phyloP scores from a whole-genome alignment of 2,888 invertebrate species.

The Eilema sororculum region DNA sequence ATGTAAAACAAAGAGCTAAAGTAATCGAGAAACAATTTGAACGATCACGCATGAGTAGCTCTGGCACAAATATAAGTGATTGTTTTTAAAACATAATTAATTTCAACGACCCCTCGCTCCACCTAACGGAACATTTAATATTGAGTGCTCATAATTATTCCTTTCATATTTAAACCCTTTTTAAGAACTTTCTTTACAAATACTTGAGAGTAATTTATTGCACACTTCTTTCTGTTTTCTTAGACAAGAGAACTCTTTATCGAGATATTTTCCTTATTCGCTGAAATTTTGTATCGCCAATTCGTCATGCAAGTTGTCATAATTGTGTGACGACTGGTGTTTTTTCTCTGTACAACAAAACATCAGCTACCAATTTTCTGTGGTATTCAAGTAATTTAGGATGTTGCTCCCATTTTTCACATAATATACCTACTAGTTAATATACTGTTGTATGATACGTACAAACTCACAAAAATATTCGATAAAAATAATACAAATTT shows the following conservation, averaged over 20 bases:
- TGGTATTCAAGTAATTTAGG: neutral
- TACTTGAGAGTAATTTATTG: conserved; percentile 65
- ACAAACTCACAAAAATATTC: too few relatives aligned
- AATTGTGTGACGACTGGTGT: neutral
- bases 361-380: neutral
- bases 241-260: conserved; percentile 30
- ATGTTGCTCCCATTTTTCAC: neutral
- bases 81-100: conserved; percentile 87
- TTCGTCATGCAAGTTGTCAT: neutral
- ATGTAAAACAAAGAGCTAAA: conserved; percentile 83
- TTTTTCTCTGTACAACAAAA: neutral
- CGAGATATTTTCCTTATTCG: conserved; percentile 15
- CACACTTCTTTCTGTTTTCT: conserved; percentile 64
- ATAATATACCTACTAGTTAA: too few relatives aligned
- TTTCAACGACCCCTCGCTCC: conserved; percentile 82
- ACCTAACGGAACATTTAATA: conserved; percentile 86
- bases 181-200: conserved; percentile 74
- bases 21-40: conserved; percentile 85
- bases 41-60: conserved; percentile 84
- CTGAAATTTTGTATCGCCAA: conserved; percentile 1
- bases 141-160: conserved; percentile 86
- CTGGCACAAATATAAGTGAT: conserved; percentile 83
- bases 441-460: neutral
- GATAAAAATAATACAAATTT: neutral
- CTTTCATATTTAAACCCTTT: conserved; percentile 82